Evolutionary conservation across 1,140 invertebrate species (phyloP).

Genomic region (Probaryconus sp.): DNA sequence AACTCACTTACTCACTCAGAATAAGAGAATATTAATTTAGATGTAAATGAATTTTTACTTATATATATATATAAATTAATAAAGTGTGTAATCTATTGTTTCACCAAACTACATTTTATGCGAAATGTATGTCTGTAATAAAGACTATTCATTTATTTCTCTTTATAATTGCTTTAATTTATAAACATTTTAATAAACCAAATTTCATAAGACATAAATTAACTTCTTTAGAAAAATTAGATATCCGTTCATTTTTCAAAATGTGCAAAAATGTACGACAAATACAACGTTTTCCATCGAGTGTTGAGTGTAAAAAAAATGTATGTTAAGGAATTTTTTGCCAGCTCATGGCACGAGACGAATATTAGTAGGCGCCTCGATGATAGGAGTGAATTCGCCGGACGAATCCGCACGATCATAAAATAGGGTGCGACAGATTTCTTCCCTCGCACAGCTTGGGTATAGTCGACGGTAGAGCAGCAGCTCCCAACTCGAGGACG

Average conservation of each 20-base stretch:
- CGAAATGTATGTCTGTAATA: too few species aligned
- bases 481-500: not conserved
- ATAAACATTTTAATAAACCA: too few species aligned
- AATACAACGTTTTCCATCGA: constrained; percentile 11
- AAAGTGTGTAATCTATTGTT: too few species aligned
- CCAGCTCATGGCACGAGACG: not conserved
- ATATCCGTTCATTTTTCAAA: constrained; percentile 23
- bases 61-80: too few species aligned
- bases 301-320: constrained; percentile 19
- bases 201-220: too few species aligned
- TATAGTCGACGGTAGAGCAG: constrained; percentile 15
- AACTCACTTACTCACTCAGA: too few species aligned
- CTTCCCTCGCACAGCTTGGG: constrained; percentile 11
- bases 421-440: constrained; percentile 49
- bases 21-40: too few species aligned
- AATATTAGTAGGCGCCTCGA: not conserved
- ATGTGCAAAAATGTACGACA: not conserved
- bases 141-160: too few species aligned
- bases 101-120: too few species aligned
- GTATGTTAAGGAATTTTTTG: constrained; percentile 32
- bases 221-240: too few species aligned
- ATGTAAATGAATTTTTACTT: too few species aligned
- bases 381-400: constrained; percentile 31
- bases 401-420: constrained; percentile 34
- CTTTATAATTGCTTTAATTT: too few species aligned